Evolutionary conservation across 2,888 invertebrate species (phyloP).

Genomic region (Lasioglossum pauxillum): DNA sequence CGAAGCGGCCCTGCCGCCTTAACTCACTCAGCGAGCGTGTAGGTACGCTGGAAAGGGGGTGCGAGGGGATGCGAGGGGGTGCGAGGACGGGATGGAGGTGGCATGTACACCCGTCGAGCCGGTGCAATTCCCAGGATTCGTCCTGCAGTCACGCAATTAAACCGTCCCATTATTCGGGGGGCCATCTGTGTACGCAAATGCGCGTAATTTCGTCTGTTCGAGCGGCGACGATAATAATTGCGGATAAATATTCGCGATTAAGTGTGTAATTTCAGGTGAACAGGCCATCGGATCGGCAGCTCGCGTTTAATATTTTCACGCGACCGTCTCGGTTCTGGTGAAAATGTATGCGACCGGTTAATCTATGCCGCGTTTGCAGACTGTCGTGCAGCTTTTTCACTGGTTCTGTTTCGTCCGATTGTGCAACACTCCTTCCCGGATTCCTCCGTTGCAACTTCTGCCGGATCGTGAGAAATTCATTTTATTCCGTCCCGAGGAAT

Average conservation of each 20-base stretch:
- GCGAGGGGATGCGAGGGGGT: not conserved
- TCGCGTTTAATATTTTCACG: not conserved
- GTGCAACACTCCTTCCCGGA: not conserved
- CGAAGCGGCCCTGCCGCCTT: constrained; percentile 60
- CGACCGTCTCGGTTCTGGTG: not conserved
- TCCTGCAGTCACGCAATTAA: constrained; percentile 69
- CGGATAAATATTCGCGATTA: constrained; percentile 56
- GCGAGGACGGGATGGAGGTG: not conserved
- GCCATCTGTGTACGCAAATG: constrained; percentile 52
- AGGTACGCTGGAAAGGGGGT: constrained; percentile 1
- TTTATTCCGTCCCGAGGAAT: not conserved
- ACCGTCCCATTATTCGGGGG: constrained; percentile 58
- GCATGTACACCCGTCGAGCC: constrained; percentile 23
- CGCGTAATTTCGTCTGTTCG: constrained; percentile 52
- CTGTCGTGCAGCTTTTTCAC: not conserved
- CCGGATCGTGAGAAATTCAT: not conserved
- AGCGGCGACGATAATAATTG: constrained; percentile 48
- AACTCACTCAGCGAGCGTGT: constrained; percentile 53
- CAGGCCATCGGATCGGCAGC: not conserved
- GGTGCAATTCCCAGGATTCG: constrained; percentile 72
- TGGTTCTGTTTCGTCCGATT: not conserved
- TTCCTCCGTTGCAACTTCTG: not conserved
- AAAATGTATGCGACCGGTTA: not conserved
- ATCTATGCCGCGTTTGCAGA: not conserved
- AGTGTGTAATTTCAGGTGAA: constrained; percentile 37